A percentile compares a stretch with the other conserved stretches of the same genome.
Conservation (phyloP, 2,888 invertebrate species). For the Seira musarum region DNA sequence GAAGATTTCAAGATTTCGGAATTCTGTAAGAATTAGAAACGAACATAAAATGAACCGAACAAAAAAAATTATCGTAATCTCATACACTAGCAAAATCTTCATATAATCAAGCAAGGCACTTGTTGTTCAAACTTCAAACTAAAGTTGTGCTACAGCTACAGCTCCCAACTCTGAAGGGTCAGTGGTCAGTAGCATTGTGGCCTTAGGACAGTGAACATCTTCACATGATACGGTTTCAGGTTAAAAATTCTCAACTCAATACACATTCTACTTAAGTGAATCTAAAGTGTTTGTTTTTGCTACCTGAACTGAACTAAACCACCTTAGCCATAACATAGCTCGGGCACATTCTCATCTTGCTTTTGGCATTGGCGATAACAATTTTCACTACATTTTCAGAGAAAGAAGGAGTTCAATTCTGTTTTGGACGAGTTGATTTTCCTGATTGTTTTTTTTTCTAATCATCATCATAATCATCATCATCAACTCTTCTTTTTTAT, state of each 20-base stretch:
- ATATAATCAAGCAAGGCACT: not conserved
- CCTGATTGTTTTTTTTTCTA: slow-evolving; percentile 45
- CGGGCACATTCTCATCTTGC: too few relatives aligned
- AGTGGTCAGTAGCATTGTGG: slow-evolving; percentile 51
- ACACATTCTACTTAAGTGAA: not conserved
- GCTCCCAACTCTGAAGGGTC: too few relatives aligned
- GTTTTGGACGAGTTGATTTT: slow-evolving; percentile 44
- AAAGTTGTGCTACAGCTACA: slow-evolving; percentile 10
- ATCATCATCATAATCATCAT: not conserved
- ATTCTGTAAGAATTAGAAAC: too few relatives aligned
- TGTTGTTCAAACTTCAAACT: not conserved
- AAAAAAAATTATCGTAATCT: not conserved
- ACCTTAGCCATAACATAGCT: too few relatives aligned
- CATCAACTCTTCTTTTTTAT: not conserved
- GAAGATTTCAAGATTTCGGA: too few relatives aligned
- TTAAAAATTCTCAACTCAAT: too few relatives aligned
- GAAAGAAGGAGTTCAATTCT: too few relatives aligned
- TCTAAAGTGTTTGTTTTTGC: not conserved
- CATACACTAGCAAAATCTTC: not conserved
- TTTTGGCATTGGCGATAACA: not conserved
- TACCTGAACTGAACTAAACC: not conserved
- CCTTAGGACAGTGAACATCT: slow-evolving; percentile 43
- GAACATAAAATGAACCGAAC: too few relatives aligned
- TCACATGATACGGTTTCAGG: too few relatives aligned
- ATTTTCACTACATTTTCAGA: not conserved